These are phyloP conservation scores for Syrmaticus mikado DNA, from an alignment of 2,113 vertebrate genomes.

Conservation along the genomic window DNA sequence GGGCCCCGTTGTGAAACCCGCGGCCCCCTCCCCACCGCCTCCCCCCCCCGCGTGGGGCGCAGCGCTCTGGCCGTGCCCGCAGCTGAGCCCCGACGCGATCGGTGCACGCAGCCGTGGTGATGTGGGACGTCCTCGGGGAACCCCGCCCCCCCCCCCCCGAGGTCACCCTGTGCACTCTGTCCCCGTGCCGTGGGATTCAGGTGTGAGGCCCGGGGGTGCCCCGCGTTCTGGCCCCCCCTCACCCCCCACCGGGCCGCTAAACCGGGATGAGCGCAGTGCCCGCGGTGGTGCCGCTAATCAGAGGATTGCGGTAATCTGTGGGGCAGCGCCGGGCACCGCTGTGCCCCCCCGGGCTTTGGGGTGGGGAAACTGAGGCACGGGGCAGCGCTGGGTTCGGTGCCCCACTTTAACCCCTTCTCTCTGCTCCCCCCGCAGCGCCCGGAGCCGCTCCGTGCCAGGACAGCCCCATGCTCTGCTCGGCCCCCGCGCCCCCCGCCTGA, in stretches of 20 bases:
- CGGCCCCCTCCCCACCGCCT: too few species aligned
- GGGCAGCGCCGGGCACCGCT: background rate
- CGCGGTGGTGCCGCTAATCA: slow-evolving; percentile 31
- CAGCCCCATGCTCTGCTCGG: slow-evolving; percentile 32
- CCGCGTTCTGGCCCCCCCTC: background rate
- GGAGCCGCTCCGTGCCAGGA: background rate
- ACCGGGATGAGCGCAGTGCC: background rate
- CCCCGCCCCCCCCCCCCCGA: background rate
- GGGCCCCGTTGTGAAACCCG: too few species aligned
- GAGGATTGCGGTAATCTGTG: slow-evolving; percentile 18
- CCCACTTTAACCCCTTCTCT: background rate
- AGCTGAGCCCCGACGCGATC: too few species aligned
- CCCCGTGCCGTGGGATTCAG: background rate
- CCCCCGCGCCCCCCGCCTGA: background rate
- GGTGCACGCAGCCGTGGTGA: too few species aligned
- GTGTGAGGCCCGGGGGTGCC: background rate
- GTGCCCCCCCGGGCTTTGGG: slow-evolving; percentile 3
- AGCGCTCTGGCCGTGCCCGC: too few species aligned
- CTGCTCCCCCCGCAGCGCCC: rapidly evolving
- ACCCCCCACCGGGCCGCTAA: background rate
- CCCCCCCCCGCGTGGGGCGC: too few species aligned
- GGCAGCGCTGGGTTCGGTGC: too few species aligned
- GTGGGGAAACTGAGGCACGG: background rate
- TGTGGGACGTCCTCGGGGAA: slow-evolving; percentile 35
- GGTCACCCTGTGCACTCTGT: rapidly evolving